Conservation (phyloP, 2,113 vertebrate genomes). For the Steatornis caripensis region DNA sequence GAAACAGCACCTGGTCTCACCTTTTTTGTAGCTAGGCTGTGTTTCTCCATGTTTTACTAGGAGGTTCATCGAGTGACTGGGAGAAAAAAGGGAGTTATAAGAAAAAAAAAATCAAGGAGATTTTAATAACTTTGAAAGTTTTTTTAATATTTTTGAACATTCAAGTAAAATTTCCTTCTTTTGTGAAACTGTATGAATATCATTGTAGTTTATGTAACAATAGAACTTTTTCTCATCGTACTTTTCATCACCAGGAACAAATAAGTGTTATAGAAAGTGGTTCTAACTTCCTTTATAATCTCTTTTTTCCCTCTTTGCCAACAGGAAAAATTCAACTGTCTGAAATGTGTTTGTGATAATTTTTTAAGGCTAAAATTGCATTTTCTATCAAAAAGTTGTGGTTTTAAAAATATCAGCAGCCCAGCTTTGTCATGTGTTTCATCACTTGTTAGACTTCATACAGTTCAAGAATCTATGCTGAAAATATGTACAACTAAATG, state of each 20-base stretch:
- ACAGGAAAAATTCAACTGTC: fast-evolving
- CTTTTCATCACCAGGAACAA: background rate
- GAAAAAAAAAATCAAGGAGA: background rate
- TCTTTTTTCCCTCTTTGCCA: background rate
- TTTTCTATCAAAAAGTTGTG: background rate
- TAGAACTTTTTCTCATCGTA: background rate
- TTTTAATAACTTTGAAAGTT: background rate
- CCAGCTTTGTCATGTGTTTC: background rate
- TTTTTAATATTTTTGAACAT: background rate
- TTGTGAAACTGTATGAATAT: background rate
- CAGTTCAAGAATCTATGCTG: background rate
- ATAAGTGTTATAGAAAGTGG: background rate
- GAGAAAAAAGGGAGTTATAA: background rate
- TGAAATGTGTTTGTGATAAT: background rate
- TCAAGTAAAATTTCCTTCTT: background rate
- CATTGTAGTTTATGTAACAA: background rate
- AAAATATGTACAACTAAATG: background rate
- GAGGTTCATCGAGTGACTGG: background rate
- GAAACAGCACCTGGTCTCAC: background rate
- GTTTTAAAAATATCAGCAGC: background rate
- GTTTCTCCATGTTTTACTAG: background rate
- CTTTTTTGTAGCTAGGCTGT: background rate
- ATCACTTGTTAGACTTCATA: background rate
- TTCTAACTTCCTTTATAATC: background rate
- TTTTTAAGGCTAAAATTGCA: background rate